Evolutionary conservation across 2,113 vertebrate species (phyloP).

Genomic region (Scopus umbretta): DNA sequence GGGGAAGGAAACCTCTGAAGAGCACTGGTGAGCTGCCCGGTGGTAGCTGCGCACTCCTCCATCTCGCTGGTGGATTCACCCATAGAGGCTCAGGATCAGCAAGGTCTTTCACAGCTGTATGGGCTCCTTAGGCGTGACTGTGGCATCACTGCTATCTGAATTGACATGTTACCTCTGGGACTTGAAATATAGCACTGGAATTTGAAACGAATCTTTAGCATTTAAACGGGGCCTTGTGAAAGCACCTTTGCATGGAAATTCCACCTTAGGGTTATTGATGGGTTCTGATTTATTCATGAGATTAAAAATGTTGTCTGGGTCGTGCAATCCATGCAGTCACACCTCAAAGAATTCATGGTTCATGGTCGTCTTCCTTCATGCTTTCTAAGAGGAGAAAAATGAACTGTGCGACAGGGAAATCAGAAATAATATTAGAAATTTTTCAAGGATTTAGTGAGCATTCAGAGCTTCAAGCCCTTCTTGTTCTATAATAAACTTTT

Average conservation of each 20-base stretch:
- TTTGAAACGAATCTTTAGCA: neutral
- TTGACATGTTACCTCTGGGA: neutral
- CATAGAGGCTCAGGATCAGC: fast-evolving
- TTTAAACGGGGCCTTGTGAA: neutral
- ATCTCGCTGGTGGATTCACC: too few species aligned
- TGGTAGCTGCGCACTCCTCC: neutral
- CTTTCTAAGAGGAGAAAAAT: constrained; percentile 15
- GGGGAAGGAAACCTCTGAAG: neutral
- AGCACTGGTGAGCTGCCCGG: neutral
- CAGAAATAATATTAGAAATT: neutral
- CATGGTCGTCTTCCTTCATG: neutral
- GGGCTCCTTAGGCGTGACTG: neutral
- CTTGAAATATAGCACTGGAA: neutral
- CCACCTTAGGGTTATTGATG: neutral
- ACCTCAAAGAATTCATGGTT: neutral
- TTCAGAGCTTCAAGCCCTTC: neutral
- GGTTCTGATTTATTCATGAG: neutral
- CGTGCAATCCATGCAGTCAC: neutral
- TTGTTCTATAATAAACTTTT: neutral
- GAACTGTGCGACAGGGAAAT: neutral
- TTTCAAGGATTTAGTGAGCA: neutral
- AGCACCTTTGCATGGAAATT: neutral
- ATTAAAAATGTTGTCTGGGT: neutral
- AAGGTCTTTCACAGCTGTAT: neutral
- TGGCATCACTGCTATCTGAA: neutral